These are phyloP conservation scores for Vulpes ferrilata DNA, from an alignment of 2,113 vertebrate species.

Conservation along the genomic window DNA sequence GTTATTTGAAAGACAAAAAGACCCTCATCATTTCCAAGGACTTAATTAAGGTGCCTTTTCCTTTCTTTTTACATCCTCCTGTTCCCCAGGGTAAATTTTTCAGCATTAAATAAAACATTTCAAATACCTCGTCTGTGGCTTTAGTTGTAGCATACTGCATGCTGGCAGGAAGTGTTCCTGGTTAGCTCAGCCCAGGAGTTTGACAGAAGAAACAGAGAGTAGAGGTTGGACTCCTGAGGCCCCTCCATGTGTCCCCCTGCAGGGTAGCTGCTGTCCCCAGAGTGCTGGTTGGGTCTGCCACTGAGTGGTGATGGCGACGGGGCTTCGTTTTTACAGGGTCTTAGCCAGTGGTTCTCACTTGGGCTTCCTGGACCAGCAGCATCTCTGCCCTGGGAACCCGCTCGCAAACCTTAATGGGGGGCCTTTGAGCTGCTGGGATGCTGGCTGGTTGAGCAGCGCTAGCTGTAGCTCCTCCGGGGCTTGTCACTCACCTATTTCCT, in stretches of 20 bases:
- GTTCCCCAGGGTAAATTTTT: constrained; percentile 43
- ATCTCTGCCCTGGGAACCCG: not conserved
- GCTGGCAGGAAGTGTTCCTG: not conserved
- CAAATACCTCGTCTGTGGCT: constrained; percentile 11
- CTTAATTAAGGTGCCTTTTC: constrained; percentile 87
- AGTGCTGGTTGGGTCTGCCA: not conserved
- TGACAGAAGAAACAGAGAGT: not conserved
- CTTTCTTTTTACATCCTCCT: constrained; percentile 71
- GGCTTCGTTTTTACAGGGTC: not conserved
- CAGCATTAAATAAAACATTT: constrained; percentile 67
- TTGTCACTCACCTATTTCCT: not conserved
- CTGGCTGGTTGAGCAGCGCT: not conserved
- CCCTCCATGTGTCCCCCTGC: not conserved
- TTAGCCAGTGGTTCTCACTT: not conserved
- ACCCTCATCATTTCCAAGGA: constrained; percentile 81
- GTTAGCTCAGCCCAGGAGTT: not conserved
- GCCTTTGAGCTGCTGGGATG: fast-evolving
- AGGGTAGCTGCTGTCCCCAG: not conserved
- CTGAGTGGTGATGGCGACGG: not conserved
- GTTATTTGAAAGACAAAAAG: constrained; percentile 59
- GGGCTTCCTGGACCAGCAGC: not conserved
- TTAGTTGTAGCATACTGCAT: constrained; percentile 6
- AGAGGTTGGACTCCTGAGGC: not conserved
- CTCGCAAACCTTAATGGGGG: not conserved
- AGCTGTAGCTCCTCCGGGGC: not conserved